Evolutionary conservation across 2,113 vertebrate species (phyloP).

Genomic region (Microcebus murinus): DNA sequence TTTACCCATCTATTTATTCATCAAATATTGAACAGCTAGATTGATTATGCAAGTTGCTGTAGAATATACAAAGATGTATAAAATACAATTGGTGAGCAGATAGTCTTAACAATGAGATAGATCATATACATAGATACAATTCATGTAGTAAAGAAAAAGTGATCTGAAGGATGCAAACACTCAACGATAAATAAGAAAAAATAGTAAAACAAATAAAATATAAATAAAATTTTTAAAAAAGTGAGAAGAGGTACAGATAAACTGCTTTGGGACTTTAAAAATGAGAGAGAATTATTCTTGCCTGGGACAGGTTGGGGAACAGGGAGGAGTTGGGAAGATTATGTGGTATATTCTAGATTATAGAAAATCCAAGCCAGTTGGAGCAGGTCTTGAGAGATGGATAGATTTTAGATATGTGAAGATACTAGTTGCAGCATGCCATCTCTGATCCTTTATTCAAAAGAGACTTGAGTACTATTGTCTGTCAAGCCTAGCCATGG

Average conservation of each 20-base stretch:
- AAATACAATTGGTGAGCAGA: neutral
- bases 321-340: neutral
- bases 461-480: neutral
- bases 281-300: neutral
- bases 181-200: too few relatives aligned
- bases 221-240: too few relatives aligned
- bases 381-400: neutral
- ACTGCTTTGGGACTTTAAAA: neutral
- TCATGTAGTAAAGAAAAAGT: neutral
- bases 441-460: neutral
- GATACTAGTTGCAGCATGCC: neutral
- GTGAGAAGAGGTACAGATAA: neutral
- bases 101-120: neutral
- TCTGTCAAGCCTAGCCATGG: neutral
- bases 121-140: neutral
- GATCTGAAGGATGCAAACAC: too few relatives aligned
- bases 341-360: neutral
- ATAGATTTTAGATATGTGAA: neutral
- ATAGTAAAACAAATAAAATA: too few relatives aligned
- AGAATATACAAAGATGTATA: neutral
- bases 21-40: neutral
- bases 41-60: neutral
- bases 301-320: too few relatives aligned
- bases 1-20: neutral
- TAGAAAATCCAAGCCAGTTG: neutral